Percentiles rank a stretch among this genome's conserved stretches.
Conservation (phyloP, 1,140 invertebrate species). For the Gerris buenoi region DNA sequence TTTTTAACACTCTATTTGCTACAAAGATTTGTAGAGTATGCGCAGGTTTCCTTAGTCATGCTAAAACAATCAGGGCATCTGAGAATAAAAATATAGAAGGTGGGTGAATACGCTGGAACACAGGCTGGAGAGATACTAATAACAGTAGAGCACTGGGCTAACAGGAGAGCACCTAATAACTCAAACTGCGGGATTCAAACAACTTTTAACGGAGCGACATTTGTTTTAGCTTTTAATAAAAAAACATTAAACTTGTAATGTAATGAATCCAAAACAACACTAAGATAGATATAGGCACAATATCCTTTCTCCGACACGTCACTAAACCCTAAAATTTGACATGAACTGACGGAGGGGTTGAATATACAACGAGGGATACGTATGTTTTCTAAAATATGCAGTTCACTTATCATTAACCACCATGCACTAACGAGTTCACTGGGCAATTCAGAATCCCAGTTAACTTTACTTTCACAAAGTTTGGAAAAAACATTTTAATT, state of each 20-base stretch:
- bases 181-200: constrained; percentile 27
- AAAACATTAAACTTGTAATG: background rate
- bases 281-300: constrained; percentile 16
- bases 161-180: constrained; percentile 25
- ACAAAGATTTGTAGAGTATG: constrained; percentile 18
- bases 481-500: background rate
- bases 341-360: background rate
- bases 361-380: background rate
- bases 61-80: constrained; percentile 24
- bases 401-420: background rate
- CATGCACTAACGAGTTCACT: background rate
- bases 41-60: constrained; percentile 20
- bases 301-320: constrained; percentile 24
- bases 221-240: constrained; percentile 28
- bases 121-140: background rate
- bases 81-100: background rate
- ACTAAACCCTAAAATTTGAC: constrained; percentile 22
- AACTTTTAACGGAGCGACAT: constrained; percentile 29
- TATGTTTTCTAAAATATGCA: background rate
- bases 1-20: constrained; percentile 10
- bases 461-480: background rate
- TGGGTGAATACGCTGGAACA: background rate
- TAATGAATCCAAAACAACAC: constrained; percentile 15
- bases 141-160: constrained; percentile 15
- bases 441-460: background rate